Base-by-base conservation (phyloP, 2,888 invertebrate species). In the Torymus auratus region DNA sequence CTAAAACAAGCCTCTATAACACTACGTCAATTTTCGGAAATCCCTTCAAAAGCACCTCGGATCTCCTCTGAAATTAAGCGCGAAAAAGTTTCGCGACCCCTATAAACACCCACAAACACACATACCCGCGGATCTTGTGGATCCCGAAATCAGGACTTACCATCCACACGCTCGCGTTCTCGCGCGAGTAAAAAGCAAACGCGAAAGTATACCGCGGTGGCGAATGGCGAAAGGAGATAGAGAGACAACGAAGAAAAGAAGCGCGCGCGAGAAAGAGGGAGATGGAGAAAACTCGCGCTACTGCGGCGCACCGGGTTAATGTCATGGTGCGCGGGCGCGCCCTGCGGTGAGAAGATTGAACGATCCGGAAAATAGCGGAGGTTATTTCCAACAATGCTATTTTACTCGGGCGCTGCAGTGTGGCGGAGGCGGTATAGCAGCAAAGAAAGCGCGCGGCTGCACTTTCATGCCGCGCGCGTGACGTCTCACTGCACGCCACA, bases 331-430 rank as follows among this genome's bases (percentile, higher is more conserved):
- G 17, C 52, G 53, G 4, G 10, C 14, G 15, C 60, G 65, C 17
- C 61, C 41, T 55, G 80, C 70, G 69, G 71, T 28, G 64, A 76
- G 65, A 71, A 82, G 80, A 80, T 80, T 82, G 80, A 80, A 74
- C 78, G 69, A 67, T 71, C 77, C 65, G 69, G 65, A 78, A 78
- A 78, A 78, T 75, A 78, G 71, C 50, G 61, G 14, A 71, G 71
- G 74, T 74, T 75, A 62, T 78, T 82, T 72, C 74, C 77, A 77
- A 74, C 81, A 73, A 77, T 74, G 67, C 78, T 65, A 60, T 70
- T 77, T 77, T 65, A 71, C 61, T 65, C 60, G 65, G 28, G 3
- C 15, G 41, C 55, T 15, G 17, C 13, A 41, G 41, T 41, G 41
- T 41, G n/a, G 23, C 56, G 20, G 60, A 12, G n/a, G 50, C 41